Base-by-base conservation (phyloP, 2,113 vertebrate species). In the Mirza zaza region DNA sequence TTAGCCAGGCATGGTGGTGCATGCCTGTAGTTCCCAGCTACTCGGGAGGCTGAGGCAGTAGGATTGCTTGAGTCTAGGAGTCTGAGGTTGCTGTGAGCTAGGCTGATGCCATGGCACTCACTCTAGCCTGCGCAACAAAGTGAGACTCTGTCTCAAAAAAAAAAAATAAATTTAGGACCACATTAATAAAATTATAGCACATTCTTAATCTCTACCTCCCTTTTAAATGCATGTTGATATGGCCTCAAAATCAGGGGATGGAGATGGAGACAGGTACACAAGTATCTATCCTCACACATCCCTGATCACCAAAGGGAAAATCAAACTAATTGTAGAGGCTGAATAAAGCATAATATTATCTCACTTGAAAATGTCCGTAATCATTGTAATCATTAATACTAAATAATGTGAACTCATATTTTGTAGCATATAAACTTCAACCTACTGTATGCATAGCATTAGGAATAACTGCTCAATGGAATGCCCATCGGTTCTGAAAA, bases 301-400 rank as follows among this genome's bases (percentile, higher is more conserved):
- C 29, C 36, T 67, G 23, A 71, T 89, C 42, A 34, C 67, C 63
- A 93, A 91, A 61, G 39, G 55, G 82, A 97, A 96, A 97, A 90
- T 85, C 79, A 63, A 65, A 83, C 48, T 73, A 65, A 59, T 80
- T 76, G 32, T 67, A 65, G 21, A 95, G 68, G 65, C 18, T 91
- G 36, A 87, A n/a, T 93, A 86, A 94, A 71, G 39, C 57, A 90
- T 27, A 48, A 11, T 70, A 34, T 67, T 86, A 59, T 76, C 48
- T 90, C 90, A 84, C 11, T 80, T 96, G 42, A 52, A 83, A 94
- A 70, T 88, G 55, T 68, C 76, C 94, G 11, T 42, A 87, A 50
- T 89, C 55, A 65, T 52, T 95, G 11, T 42, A 87, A 50, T 89
- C 55, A 65, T 52, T 90, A 85, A 63, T 57, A 50, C 42, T 63